phyloP scores from a whole-genome alignment of 2,113 vertebrate species.

The Heterotis niloticus region DNA sequence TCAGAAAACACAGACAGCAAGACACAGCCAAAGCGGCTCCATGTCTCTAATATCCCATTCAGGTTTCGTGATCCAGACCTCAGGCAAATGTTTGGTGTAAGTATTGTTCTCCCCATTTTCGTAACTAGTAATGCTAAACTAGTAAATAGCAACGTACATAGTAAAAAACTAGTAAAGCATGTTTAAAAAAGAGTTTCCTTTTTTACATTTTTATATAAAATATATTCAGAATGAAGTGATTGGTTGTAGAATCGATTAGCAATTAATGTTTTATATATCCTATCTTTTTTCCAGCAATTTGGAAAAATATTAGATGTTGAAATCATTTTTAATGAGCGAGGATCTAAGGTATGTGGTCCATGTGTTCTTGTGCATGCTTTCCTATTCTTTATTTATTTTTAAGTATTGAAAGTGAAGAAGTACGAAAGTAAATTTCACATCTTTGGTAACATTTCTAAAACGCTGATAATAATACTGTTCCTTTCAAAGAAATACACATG shows the following conservation, averaged over 20 bases:
- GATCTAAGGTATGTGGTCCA: conserved; percentile 81
- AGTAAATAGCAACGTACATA: too few species aligned
- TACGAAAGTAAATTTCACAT: conserved; percentile 10
- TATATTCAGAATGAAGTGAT: too few species aligned
- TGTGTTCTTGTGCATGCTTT: conserved; percentile 33
- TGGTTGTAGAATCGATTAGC: too few species aligned
- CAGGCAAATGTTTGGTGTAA: conserved; percentile 97
- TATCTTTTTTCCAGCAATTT: conserved; percentile 86
- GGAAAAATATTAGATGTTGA: conserved; percentile 97
- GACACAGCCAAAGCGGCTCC: conserved; percentile 91
- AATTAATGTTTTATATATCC: conserved; percentile 37
- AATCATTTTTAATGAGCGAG: conserved; percentile 93
- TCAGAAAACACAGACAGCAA: conserved; percentile 91
- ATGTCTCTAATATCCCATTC: conserved; percentile 97
- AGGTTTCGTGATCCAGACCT: conserved; percentile 94
- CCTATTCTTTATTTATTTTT: conserved; percentile 22
- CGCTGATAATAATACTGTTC: neutral
- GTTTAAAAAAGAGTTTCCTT: too few species aligned
- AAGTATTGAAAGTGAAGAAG: conserved; percentile 12
- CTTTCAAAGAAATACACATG: neutral
- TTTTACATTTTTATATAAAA: too few species aligned
- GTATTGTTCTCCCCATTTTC: conserved; percentile 43
- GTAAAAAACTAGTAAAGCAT: neutral
- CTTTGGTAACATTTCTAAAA: neutral
- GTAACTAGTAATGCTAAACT: neutral